phyloP scores from a whole-genome alignment of 2,888 invertebrate species.

The Subacronicta megacephala region DNA sequence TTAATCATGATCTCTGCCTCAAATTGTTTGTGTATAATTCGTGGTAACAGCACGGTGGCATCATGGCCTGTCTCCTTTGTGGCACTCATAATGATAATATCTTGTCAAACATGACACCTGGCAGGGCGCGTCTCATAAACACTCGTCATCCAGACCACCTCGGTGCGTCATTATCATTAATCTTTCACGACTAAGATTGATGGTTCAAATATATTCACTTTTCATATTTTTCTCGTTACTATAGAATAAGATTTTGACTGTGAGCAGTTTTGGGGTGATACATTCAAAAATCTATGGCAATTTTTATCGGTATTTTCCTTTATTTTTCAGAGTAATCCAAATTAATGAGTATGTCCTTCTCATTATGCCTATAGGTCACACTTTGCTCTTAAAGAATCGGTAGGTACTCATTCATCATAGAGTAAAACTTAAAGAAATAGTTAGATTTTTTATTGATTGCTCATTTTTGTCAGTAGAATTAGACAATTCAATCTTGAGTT shows the following conservation, averaged over 20 bases:
- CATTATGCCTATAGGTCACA: too few species aligned
- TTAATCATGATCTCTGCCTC: background rate
- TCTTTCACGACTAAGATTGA: conserved; percentile 66
- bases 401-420: background rate
- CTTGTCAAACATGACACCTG: conserved; percentile 32
- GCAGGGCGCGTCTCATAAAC: conserved; percentile 46
- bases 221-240: conserved; percentile 51
- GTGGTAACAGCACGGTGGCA: background rate
- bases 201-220: conserved; percentile 58
- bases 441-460: background rate
- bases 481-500: conserved; percentile 32
- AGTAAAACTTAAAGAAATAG: background rate
- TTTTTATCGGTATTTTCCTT: too few species aligned
- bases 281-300: background rate
- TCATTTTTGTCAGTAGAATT: background rate
- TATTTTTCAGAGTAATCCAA: too few species aligned
- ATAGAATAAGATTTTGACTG: conserved; percentile 26
- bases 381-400: too few species aligned
- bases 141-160: conserved; percentile 52
- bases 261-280: conserved; percentile 3
- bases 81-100: conserved; percentile 19
- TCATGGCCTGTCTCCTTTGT: conserved; percentile 3
- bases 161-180: conserved; percentile 61
- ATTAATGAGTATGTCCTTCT: too few species aligned
- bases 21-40: background rate